Percentiles rank a stretch among this genome's conserved stretches.
These are phyloP conservation scores for Artibeus jamaicensis DNA, from an alignment of 2,797 vertebrate genomes.

Conservation along the genomic window DNA sequence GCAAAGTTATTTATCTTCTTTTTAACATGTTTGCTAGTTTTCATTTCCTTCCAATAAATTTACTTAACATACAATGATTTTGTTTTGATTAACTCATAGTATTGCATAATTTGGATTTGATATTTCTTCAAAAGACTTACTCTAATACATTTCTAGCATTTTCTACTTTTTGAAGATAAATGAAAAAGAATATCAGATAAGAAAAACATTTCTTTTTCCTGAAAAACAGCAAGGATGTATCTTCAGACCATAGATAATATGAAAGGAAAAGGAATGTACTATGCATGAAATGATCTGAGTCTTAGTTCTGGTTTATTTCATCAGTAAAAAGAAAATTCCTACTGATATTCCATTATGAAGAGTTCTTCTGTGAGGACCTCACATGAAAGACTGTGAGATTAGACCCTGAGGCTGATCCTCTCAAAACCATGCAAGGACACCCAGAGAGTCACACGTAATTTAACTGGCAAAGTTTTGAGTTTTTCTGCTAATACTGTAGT, in stretches of 20 bases:
- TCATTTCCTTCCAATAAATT: not conserved
- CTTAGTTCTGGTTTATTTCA: slow-evolving; percentile 54
- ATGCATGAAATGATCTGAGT: slow-evolving; percentile 31
- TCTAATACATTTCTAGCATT: not conserved
- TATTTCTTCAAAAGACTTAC: not conserved
- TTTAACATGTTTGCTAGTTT: not conserved
- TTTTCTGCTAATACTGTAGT: not conserved
- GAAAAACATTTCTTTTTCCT: not conserved
- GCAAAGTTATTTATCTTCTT: not conserved
- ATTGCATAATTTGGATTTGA: not conserved
- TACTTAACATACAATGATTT: not conserved
- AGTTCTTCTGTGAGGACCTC: not conserved
- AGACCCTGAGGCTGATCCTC: not conserved
- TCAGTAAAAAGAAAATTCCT: slow-evolving; percentile 54
- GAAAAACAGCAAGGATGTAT: not conserved
- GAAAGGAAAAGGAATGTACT: not conserved
- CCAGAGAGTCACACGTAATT: slow-evolving; percentile 31
- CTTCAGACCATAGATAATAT: not conserved
- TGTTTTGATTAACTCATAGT: not conserved
- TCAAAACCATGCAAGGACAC: not conserved
- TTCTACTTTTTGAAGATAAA: not conserved
- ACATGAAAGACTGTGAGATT: slow-evolving; percentile 39
- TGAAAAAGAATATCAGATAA: not conserved
- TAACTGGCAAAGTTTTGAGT: not conserved
- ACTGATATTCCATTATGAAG: slow-evolving; percentile 7